Conservation (phyloP, 2,113 vertebrate species). For the Vulpes ferrilata region DNA sequence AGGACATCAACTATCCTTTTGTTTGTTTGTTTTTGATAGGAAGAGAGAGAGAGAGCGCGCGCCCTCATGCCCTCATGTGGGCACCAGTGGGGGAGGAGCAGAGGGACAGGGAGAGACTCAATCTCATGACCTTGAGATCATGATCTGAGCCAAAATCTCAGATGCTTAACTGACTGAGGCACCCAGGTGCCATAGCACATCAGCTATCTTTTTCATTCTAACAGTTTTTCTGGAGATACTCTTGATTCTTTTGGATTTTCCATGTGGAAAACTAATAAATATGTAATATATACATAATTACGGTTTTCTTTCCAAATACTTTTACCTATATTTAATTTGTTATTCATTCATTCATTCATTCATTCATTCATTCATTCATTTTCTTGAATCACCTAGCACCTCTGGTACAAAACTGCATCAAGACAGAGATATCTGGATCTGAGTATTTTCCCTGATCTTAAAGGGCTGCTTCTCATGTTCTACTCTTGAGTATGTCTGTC, state of each 20-base stretch:
- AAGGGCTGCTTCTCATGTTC: not conserved
- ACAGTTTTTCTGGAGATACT: not conserved
- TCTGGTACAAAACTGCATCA: not conserved
- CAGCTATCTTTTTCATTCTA: not conserved
- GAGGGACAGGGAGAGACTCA: not conserved
- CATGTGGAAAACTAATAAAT: not conserved
- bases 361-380: not conserved
- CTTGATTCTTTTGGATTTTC: slow-evolving; percentile 27
- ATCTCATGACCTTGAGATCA: not conserved
- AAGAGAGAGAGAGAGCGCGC: not conserved
- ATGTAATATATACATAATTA: not conserved
- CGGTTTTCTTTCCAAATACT: not conserved
- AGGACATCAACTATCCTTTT: not conserved
- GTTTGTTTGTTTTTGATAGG: not conserved
- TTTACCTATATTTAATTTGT: not conserved
- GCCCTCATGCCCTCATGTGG: no score
- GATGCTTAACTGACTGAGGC: not conserved
- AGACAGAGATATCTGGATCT: not conserved
- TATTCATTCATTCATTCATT: not conserved
- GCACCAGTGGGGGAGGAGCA: not conserved
- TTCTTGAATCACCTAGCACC: not conserved
- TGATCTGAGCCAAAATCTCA: not conserved
- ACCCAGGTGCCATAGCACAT: not conserved
- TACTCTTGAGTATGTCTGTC: not conserved
- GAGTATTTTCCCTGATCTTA: not conserved